These are phyloP conservation scores for Brachionus calyciflorus DNA, from an alignment of 1,140 invertebrate genomes.

Conservation along the genomic window DNA sequence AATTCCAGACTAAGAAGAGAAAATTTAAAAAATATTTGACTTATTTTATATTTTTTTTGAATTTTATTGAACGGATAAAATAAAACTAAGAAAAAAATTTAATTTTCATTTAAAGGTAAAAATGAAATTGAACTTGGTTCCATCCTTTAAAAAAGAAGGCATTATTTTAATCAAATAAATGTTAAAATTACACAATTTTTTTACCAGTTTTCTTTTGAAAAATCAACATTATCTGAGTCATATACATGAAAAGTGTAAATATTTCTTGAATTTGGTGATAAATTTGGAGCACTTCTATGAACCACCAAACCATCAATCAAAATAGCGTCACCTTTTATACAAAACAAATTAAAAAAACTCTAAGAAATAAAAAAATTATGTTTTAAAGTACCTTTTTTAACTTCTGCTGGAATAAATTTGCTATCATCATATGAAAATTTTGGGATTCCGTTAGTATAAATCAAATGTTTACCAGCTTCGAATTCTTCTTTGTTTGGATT, in stretches of 20 bases:
- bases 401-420: slow-evolving; percentile 74
- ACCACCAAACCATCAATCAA: slow-evolving; percentile 88
- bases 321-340: slow-evolving; percentile 72
- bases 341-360: neutral
- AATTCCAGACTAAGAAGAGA: too few relatives aligned
- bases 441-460: slow-evolving; percentile 63
- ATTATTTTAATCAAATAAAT: too few relatives aligned
- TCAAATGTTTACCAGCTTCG: slow-evolving; percentile 63
- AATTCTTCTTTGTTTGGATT: slow-evolving; percentile 66
- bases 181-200: too few relatives aligned
- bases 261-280: slow-evolving; percentile 76
- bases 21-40: too few relatives aligned
- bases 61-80: too few relatives aligned
- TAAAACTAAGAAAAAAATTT: neutral
- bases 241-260: slow-evolving; percentile 78
- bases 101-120: slow-evolving; percentile 41
- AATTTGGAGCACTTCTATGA: slow-evolving; percentile 83
- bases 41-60: too few relatives aligned
- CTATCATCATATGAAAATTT: slow-evolving; percentile 69
- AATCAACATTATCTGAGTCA: slow-evolving; percentile 10
- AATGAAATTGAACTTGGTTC: slow-evolving; percentile 19
- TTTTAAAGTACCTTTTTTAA: slow-evolving; percentile 69
- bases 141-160: neutral
- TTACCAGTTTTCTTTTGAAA: slow-evolving; percentile 45
- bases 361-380: slow-evolving; percentile 16